A percentile compares a stretch with the other conserved stretches of the same genome.
Conservation (phyloP, 2,113 vertebrate genomes). For the Puntigrus tetrazona region DNA sequence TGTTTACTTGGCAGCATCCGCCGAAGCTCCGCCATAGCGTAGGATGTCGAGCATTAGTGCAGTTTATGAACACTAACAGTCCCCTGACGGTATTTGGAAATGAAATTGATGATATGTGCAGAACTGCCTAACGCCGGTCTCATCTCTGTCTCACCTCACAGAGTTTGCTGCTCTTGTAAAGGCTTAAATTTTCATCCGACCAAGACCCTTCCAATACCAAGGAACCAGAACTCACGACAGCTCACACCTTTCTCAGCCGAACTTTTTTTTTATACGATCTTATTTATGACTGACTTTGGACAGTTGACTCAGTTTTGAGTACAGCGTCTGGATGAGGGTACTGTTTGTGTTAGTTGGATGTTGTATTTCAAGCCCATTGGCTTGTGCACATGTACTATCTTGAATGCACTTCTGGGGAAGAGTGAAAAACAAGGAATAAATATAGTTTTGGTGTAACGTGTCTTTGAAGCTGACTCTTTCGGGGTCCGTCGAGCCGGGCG, state of each 20-base stretch:
- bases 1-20: background rate
- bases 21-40: background rate
- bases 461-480: constrained; percentile 40
- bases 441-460: constrained; percentile 77
- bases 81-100: background rate
- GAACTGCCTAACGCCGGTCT: constrained; percentile 63
- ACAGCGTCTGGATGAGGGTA: constrained; percentile 62
- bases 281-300: constrained; percentile 77
- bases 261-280: constrained; percentile 74
- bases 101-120: background rate
- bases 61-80: background rate
- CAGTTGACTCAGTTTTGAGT: constrained; percentile 69
- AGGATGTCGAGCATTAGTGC: background rate
- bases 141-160: constrained; percentile 67
- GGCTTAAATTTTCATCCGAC: constrained; percentile 77
- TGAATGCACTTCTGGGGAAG: constrained; percentile 76
- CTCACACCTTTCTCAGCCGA: constrained; percentile 73
- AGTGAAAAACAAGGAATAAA: constrained; percentile 82
- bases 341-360: constrained; percentile 65
- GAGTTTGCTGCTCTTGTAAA: constrained; percentile 78
- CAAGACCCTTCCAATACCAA: constrained; percentile 73
- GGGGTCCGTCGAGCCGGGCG: no score
- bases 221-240: constrained; percentile 74
- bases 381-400: constrained; percentile 74
- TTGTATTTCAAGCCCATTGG: constrained; percentile 63